Evolutionary conservation across 2,113 vertebrate species (phyloP), one percentile per base, ranked within the genome.

Genomic region (Potamarius usumacintae): DNA sequence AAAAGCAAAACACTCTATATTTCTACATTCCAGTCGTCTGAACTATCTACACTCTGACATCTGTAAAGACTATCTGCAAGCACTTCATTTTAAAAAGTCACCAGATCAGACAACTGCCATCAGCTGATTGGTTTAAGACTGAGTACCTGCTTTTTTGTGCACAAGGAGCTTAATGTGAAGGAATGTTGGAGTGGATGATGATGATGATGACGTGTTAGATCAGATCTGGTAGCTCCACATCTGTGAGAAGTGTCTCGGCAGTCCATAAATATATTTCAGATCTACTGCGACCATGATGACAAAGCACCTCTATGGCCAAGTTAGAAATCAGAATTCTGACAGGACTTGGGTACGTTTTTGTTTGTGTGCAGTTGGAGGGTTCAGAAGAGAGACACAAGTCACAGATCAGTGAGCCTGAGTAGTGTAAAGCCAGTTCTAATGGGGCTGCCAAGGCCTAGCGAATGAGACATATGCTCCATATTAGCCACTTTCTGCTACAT

Each of bases 211-310:
- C 22, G 58, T 71, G 48, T 79, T 78, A 63, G 53, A 69, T 60
- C 58, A 58, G 69, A 15, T 86, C 84, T 88, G 65, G 87, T 88
- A 86, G 74, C 81, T 81, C 25, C 78, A 88, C 81, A 88, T 87
- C n/a, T 82, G 60, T 87, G 84, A 86, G 62, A 89, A 87, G 71
- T 83, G 67, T 85, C 67, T 42, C 58, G 34, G 58, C 60, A 71
- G 78, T 18, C 89, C 62, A 85, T 87, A 85, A 85, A 82, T 62
- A 82, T 63, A 74, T 77, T 87, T 81, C 67, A 83, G 62, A 83
- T 89, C 57, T 55, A 69, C 30, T 78, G 82, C 50, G 58, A 53
- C 67, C n/a, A 48, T 74, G 81, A 53, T 83, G 85, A 58, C 79
- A 83, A 79, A 83, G 57, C 77, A 65, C 22, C 14, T 10, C 14